phyloP scores from a whole-genome alignment of 2,113 vertebrate species.

The Fregetta grallaria region DNA sequence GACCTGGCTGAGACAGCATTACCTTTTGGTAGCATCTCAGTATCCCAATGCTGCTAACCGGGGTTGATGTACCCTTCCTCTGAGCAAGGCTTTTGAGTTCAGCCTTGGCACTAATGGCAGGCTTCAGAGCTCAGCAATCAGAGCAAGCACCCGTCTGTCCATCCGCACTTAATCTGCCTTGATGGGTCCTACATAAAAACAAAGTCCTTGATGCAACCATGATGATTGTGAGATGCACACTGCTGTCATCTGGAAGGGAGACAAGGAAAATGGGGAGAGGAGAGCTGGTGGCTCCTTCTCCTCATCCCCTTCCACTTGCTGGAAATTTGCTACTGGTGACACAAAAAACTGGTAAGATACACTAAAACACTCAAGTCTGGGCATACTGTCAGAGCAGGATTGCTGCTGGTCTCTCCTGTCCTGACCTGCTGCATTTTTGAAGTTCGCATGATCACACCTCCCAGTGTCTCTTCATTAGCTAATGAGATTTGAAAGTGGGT shows the following conservation, averaged over 20 bases:
- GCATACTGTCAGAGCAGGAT: neutral
- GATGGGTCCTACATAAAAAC: neutral
- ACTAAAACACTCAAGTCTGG: neutral
- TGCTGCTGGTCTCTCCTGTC: neutral
- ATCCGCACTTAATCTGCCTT: neutral
- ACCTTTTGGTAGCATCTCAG: neutral
- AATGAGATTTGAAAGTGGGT: neutral
- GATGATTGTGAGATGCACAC: neutral
- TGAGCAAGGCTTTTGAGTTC: neutral
- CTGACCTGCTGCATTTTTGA: neutral
- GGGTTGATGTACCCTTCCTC: neutral
- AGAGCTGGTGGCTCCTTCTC: rapidly evolving
- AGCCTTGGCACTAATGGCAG: neutral
- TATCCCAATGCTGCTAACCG: neutral
- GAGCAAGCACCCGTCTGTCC: neutral
- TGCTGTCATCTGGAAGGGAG: neutral
- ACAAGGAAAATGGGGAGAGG: neutral
- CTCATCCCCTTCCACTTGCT: neutral
- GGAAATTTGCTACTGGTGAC: neutral
- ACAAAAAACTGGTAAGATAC: neutral
- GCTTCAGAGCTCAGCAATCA: neutral
- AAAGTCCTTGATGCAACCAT: neutral
- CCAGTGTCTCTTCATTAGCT: neutral
- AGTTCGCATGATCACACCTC: neutral
- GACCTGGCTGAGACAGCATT: neutral